phyloP scores from a whole-genome alignment of 2,797 vertebrate species.

The Rachycentron canadum region DNA sequence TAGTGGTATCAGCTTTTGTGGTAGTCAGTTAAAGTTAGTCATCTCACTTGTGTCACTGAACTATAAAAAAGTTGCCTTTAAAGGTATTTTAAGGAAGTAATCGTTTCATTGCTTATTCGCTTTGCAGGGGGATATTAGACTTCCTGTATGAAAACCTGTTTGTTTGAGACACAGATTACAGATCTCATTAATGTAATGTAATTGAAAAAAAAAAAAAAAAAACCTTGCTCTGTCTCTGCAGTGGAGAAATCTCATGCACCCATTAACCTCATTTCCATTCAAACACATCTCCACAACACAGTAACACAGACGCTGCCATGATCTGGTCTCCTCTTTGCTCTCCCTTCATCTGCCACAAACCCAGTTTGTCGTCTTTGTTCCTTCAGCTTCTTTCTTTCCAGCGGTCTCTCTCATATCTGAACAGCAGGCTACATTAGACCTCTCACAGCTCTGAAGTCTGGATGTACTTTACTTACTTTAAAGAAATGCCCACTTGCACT shows the following conservation, averaged over 20 bases:
- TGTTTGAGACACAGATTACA: conserved; percentile 44
- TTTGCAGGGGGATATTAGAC: conserved; percentile 35
- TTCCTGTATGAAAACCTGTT: conserved; percentile 33
- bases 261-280: conserved; percentile 63
- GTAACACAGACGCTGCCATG: conserved; percentile 3
- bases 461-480: too few relatives aligned
- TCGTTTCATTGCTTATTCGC: conserved; percentile 52
- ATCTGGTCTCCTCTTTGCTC: conserved; percentile 22
- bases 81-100: conserved; percentile 55
- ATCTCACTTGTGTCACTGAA: too few relatives aligned
- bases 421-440: conserved; percentile 8
- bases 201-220: conserved; percentile 41
- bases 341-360: conserved; percentile 6
- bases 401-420: conserved; percentile 10
- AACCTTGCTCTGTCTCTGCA: conserved; percentile 26
- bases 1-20: background rate
- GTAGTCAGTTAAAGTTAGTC: background rate
- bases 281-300: conserved; percentile 40
- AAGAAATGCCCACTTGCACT: background rate
- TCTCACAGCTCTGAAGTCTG: conserved; percentile 7
- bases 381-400: background rate
- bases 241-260: conserved; percentile 24
- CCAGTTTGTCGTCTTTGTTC: conserved; percentile 26
- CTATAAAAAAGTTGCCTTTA: too few relatives aligned
- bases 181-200: conserved; percentile 35